Percentiles rank a stretch among this genome's conserved stretches.
phyloP scores from a whole-genome alignment of 2,113 vertebrate species.

The Bubo scandiacus region DNA sequence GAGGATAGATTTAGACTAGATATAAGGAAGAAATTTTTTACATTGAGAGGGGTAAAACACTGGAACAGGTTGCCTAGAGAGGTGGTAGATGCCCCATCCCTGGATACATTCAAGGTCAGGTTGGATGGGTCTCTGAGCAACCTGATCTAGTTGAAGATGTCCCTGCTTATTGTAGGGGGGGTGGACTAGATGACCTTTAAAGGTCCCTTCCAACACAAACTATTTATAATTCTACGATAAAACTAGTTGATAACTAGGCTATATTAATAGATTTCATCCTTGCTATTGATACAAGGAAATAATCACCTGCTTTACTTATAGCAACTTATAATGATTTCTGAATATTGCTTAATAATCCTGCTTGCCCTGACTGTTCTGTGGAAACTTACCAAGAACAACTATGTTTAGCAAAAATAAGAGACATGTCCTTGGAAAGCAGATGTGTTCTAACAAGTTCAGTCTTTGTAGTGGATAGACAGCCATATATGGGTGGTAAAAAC shows the following conservation, averaged over 20 bases:
- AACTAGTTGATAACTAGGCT: neutral
- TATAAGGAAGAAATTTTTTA: neutral
- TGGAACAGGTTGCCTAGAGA: neutral
- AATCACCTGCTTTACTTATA: no score
- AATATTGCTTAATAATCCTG: no score
- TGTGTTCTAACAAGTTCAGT: no score
- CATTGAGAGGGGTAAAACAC: neutral
- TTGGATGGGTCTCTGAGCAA: neutral
- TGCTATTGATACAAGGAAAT: neutral
- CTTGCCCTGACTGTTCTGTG: no score
- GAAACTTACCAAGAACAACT: no score
- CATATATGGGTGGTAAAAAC: no score
- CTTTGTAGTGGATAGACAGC: no score
- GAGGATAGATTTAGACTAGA: neutral
- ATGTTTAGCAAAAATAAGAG: no score
- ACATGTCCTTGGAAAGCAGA: no score
- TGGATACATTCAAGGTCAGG: neutral
- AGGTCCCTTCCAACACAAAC: neutral
- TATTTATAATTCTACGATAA: neutral
- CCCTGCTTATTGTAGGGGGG: no score
- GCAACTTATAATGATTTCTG: no score
- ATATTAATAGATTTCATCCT: neutral
- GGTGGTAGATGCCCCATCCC: no score
- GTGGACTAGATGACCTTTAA: neutral
- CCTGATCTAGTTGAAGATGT: neutral